Evolutionary conservation across 2,113 vertebrate species (phyloP), one percentile per base, ranked within the genome.

Genomic region (Nesospiza acunhae): DNA sequence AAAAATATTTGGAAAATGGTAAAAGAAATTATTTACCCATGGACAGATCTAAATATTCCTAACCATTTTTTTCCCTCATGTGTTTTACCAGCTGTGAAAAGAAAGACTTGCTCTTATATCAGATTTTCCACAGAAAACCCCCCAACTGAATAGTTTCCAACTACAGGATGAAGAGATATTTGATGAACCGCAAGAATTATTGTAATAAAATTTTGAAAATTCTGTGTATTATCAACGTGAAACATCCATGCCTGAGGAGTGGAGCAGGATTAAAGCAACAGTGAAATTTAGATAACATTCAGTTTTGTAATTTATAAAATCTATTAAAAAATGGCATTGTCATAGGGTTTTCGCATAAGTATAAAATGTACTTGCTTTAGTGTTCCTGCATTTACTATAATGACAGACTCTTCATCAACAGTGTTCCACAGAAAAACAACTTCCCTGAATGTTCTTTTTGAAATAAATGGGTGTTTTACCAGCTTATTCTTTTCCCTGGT

Each of bases 121-220:
- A 75, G 20, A 56, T 52, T 47, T 88, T 64, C 27, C 11, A 14
- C 20, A 18, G 27, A 35, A 72, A 67, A 16, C 3, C 8, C 3
- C 0, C 0, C 13, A 74, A 3, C 9, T 41, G 17, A 2, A n/a
- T 41, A 28, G 24, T 46, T 60, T 77, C 24, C 60, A 44, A 3
- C 12, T 22, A 28, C 11, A 62, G 3, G 4, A 31, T 76, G 33
- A 69, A 86, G 16, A 78, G 39, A 18, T 35, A 12, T n/a, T 72
- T 68, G 27, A 64, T 83, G 19, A 80, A 46, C 41, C 56, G 15
- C 46, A 52, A 73, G 30, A 87, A 72, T 33, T 60, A 13, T 35
- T 56, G 23, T 31, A 2, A n/a, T 27, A 37, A 59, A 67, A 39
- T 33, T 70, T 33, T 77, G 27, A 80, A 76, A 83, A 80, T 52